These are phyloP conservation scores for Spinus pinus DNA, from an alignment of 2,797 vertebrate genomes.

Conservation along the genomic window DNA sequence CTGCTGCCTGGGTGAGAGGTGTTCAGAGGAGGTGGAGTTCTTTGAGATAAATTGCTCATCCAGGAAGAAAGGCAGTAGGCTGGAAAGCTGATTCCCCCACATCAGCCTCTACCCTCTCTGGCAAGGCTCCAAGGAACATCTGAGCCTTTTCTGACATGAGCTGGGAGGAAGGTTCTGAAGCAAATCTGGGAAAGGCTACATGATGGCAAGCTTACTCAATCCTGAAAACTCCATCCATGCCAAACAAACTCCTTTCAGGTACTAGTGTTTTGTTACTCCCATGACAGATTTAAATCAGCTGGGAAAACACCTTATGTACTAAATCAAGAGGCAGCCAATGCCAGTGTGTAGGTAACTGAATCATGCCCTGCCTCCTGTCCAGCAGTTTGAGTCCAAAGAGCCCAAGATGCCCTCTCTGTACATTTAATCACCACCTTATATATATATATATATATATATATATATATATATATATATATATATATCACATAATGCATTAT, in stretches of 20 bases:
- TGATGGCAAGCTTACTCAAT: neutral
- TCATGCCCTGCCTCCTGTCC: neutral
- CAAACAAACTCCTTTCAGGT: neutral
- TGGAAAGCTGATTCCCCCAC: neutral
- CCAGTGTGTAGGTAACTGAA: neutral
- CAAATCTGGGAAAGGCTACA: neutral
- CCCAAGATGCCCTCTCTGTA: neutral
- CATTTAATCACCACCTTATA: neutral
- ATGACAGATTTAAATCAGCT: neutral
- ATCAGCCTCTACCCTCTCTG: neutral
- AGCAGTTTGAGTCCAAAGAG: neutral
- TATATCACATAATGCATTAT: rapidly evolving
- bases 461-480: too few relatives aligned
- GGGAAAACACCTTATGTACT: neutral
- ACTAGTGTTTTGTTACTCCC: neutral
- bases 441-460: neutral
- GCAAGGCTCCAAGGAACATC: neutral
- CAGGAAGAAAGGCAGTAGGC: neutral
- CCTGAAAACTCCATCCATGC: neutral
- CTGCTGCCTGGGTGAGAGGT: neutral
- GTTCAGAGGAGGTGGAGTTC: neutral
- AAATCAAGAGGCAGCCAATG: neutral
- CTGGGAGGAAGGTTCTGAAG: neutral
- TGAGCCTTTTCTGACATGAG: neutral
- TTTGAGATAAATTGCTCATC: neutral